Conservation (phyloP, 2,888 invertebrate species). For the Catocala sponsa region DNA sequence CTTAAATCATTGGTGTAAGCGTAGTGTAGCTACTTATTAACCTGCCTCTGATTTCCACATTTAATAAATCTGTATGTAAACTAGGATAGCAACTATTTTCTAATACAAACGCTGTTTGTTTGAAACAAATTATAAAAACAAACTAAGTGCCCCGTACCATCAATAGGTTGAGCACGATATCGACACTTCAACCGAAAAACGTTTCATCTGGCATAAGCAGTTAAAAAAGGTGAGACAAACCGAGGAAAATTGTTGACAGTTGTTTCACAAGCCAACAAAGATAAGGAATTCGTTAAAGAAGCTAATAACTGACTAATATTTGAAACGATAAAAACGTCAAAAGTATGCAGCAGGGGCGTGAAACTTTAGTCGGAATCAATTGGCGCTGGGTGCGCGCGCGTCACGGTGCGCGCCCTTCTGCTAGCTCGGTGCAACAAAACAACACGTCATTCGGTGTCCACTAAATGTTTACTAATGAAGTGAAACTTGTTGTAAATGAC, state of each 20-base stretch:
- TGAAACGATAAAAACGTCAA: slow-evolving; percentile 56
- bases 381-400: slow-evolving; percentile 71
- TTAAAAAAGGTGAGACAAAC: slow-evolving; percentile 20
- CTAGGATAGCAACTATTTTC: neutral
- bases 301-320: slow-evolving; percentile 45
- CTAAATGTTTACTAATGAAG: slow-evolving; percentile 39
- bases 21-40: neutral
- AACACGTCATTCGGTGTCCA: slow-evolving; percentile 26
- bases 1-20: neutral
- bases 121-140: neutral
- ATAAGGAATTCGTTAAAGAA: slow-evolving; percentile 47
- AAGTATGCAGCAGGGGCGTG: slow-evolving; percentile 74
- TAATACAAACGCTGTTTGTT: slow-evolving; percentile 2
- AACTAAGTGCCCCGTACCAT: slow-evolving; percentile 6
- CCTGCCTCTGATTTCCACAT: neutral
- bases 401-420: slow-evolving; percentile 60
- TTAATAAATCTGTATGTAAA: too few relatives aligned
- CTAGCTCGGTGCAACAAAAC: slow-evolving; percentile 27
- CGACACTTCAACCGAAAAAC: slow-evolving; percentile 4
- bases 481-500: slow-evolving; percentile 36
- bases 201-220: slow-evolving; percentile 1
- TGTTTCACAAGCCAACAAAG: slow-evolving; percentile 35
- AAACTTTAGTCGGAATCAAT: slow-evolving; percentile 75
- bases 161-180: neutral
- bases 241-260: slow-evolving; percentile 25